Percentiles rank a stretch among this genome's conserved stretches.
These are phyloP conservation scores for Zele albiditarsus DNA, from an alignment of 2,888 invertebrate species.

Conservation along the genomic window DNA sequence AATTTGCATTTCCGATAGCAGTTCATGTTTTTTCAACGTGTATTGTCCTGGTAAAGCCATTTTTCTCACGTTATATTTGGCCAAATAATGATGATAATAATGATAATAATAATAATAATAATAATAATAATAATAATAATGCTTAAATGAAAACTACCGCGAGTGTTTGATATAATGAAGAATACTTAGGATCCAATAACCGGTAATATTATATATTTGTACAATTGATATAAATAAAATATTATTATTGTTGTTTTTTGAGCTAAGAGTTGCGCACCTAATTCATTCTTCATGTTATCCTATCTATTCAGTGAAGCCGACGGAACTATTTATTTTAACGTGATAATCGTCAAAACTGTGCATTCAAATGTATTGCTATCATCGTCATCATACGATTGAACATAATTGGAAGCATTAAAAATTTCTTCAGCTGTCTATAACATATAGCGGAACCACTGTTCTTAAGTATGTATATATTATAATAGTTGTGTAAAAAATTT, in stretches of 20 bases:
- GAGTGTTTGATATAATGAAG: neutral
- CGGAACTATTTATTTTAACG: neutral
- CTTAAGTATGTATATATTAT: neutral
- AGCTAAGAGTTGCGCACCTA: conserved; percentile 9
- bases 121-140: neutral
- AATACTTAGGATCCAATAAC: neutral
- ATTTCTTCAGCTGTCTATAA: neutral
- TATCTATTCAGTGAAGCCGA: neutral
- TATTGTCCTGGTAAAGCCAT: too few relatives aligned
- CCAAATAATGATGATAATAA: too few relatives aligned
- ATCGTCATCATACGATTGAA: neutral
- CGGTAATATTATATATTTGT: conserved; percentile 8
- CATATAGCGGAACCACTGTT: neutral
- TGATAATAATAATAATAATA: too few relatives aligned
- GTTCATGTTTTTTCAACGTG: too few relatives aligned
- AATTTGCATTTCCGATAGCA: too few relatives aligned
- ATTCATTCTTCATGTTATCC: neutral
- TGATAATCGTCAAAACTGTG: neutral
- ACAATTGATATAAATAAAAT: conserved; percentile 12
- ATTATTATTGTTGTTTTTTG: neutral
- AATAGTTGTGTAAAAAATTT: conserved; percentile 16
- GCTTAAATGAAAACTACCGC: neutral
- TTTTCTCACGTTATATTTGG: too few relatives aligned
- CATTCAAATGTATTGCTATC: neutral
- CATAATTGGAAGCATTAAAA: neutral